Base-by-base conservation (phyloP, 2,113 vertebrate species). In the Anarrhichthys ocellatus region DNA sequence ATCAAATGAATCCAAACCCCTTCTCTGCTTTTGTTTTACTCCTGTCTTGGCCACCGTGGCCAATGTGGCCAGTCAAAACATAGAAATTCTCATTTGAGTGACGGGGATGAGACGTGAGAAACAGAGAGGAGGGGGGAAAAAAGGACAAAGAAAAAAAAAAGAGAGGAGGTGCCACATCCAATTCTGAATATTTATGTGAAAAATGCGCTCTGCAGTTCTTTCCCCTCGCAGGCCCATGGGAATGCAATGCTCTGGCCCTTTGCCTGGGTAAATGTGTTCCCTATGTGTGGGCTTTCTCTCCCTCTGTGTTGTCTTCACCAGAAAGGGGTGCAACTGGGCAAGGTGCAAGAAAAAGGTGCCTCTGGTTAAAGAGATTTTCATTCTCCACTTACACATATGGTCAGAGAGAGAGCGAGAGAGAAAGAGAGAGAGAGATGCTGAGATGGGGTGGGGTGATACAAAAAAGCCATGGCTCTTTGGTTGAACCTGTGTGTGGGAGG, bases 401-500 rank as follows among this genome's bases (percentile, higher is more conserved):
- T 77, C 4, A 8, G 9, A 44, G 73, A 76, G 52, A 62, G 64
- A 76, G 32, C 58, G 18, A 38, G 36, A 71, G 62, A 77, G 67
- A 76, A 56, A 73, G 59, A 62, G 44, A 46, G 2, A 56, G 22
- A 61, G 58, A 61, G 15, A 15, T n/a, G 52, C 17, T 78, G 76
- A 76, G 77, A 84, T 80, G 66, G 73, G 88, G 88, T 84, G 84
- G 81, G 82, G 89, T 38, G 38, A 81, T 83, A 87, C 61, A 89
- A 82, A 91, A 85, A 90, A 90, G 76, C 83, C 56, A 72, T 89
- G 85, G 91, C 90, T 94, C 90, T 78, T 83, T 86, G 89, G 87
- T 89, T 94, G 92, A 94, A 95, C 93, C 79, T 88, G 64, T 89
- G 83, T 90, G 90, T 93, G 93, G 93, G 93, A 94, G 93, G 94